phyloP scores from a whole-genome alignment of 2,888 invertebrate genomes.

The Podotricha telesiphe region DNA sequence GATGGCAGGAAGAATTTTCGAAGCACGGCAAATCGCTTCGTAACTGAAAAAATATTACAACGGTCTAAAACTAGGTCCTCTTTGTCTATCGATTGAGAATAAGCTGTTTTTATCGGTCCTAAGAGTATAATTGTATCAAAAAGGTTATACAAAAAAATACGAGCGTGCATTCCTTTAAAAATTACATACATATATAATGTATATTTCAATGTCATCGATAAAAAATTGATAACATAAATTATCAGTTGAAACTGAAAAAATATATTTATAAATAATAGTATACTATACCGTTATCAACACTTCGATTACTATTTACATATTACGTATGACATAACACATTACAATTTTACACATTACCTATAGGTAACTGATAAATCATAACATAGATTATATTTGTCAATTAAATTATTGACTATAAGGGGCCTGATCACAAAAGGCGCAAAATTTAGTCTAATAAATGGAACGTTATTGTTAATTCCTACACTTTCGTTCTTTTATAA shows the following conservation, averaged over 20 bases:
- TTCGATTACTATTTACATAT: neutral
- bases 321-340: neutral
- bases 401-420: neutral
- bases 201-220: neutral
- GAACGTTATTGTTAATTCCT: too few species aligned
- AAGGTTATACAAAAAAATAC: neutral
- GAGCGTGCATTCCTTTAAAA: neutral
- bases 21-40: too few species aligned
- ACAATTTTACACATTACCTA: neutral
- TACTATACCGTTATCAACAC: neutral
- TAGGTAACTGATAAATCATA: too few species aligned
- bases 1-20: too few species aligned
- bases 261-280: neutral
- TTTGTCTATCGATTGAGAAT: too few species aligned
- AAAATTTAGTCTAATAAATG: too few species aligned
- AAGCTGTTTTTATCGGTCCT: too few species aligned
- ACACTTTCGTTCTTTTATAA: too few species aligned
- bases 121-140: neutral
- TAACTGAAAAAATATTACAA: too few species aligned
- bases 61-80: too few species aligned
- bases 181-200: neutral
- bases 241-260: neutral
- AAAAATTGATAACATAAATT: neutral
- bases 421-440: too few species aligned
- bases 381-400: constrained; percentile 5